These are phyloP conservation scores for Acrocephalus arundinaceus DNA, from an alignment of 2,113 vertebrate genomes.

Conservation along the genomic window DNA sequence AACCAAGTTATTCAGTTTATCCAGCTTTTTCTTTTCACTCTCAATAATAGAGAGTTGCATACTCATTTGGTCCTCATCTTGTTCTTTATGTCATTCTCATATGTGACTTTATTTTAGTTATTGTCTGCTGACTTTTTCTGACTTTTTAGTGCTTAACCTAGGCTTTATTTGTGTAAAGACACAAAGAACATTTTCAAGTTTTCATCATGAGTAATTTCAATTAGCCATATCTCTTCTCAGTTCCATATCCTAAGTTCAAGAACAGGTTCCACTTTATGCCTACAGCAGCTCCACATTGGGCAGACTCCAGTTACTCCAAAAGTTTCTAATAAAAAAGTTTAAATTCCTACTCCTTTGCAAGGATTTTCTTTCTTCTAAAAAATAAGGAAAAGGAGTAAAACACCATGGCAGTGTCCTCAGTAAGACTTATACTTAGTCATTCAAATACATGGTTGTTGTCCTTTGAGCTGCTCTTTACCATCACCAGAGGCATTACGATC, in stretches of 20 bases:
- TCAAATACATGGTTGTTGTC: background rate
- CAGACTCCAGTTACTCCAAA: background rate
- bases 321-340: background rate
- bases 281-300: background rate
- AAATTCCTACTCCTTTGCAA: background rate
- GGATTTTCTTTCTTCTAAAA: background rate
- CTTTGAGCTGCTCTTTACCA: background rate
- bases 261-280: background rate
- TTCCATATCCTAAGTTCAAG: background rate
- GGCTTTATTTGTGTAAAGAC: background rate
- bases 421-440: background rate
- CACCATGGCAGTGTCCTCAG: background rate
- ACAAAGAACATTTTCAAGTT: background rate
- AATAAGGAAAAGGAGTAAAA: background rate
- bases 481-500: background rate
- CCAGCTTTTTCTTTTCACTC: background rate
- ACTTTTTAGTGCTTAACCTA: background rate
- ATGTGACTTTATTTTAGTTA: background rate
- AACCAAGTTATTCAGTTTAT: background rate
- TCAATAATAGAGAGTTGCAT: rapidly evolving
- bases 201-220: background rate
- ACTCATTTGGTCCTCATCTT: background rate
- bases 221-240: background rate
- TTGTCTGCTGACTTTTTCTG: background rate
- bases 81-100: background rate